Base-by-base conservation (phyloP, 2,113 vertebrate species). In the Piaya cayana region DNA sequence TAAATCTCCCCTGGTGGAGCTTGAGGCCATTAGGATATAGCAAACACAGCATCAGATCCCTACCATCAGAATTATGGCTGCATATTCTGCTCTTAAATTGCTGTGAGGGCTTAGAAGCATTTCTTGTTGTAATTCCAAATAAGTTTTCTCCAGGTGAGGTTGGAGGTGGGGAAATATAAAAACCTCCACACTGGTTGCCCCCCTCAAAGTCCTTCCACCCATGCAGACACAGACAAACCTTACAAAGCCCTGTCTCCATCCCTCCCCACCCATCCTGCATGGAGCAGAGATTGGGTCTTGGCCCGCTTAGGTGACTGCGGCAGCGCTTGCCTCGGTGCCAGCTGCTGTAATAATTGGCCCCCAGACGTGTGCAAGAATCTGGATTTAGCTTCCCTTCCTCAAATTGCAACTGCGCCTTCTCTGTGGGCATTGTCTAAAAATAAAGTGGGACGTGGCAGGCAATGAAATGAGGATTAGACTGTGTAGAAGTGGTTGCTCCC, bases 51-150 rank as follows among this genome's bases (percentile, higher is more conserved):
- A 21, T 56, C 45, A 27, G 8, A 29, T 25, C n/a, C 78, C 18
- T 82, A 0, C 76, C 9, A 4, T 63, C 49, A 63, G 72, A 30
- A 67, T 7, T 0, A 0, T 1, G 5, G 16, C 43, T 80, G 27
- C 68, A 30, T 77, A 25, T 69, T 69, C 76, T 74, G 53, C 55
- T 71, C 2, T 0, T 15, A 1, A 25, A 8, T 18, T 75, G 42
- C 47, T 55, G 50, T 63, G 52, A 62, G 78, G 15, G 10, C 90
- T 10, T 49, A 21, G 62, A 67, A 75, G 18, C 7, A 12, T 45
- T 59, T 8, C 47, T 62, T 39, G 5, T 62, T 83, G n/a, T 23
- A 34, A 63, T 62, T 74, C 26, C 18, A 37, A 47, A 1, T 69
- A 22, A 25, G 30, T 78, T 64, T 63, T 60, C n/a, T 91, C 12